Conservation (phyloP, 2,113 vertebrate genomes). For the Xiphophorus hellerii region DNA sequence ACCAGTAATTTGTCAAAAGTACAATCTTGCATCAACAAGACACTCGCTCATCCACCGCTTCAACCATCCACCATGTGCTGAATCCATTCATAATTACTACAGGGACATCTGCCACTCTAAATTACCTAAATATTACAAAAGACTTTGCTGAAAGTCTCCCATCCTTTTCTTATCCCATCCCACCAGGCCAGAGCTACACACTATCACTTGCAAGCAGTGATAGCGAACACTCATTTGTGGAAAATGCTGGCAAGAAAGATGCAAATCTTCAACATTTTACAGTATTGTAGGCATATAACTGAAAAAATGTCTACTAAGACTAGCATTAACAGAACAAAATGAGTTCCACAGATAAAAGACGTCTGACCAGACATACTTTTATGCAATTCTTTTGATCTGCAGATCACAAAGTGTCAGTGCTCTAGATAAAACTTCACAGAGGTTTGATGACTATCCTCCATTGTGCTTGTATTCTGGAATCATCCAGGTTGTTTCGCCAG, state of each 20-base stretch:
- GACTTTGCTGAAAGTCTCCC: constrained; percentile 58
- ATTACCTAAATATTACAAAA: constrained; percentile 52
- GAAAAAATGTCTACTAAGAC: not conserved
- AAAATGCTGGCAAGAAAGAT: constrained; percentile 11
- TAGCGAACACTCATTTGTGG: constrained; percentile 45
- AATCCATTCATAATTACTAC: constrained; percentile 43
- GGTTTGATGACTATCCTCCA: constrained; percentile 43
- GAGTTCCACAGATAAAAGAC: constrained; percentile 14
- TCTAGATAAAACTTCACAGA: constrained; percentile 36
- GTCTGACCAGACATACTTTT: constrained; percentile 9
- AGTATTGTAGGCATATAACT: not conserved
- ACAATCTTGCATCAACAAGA: constrained; percentile 21
- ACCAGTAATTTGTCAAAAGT: not conserved
- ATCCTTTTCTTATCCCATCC: constrained; percentile 2
- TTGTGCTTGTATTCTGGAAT: constrained; percentile 47
- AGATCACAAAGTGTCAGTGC: constrained; percentile 41
- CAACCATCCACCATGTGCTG: constrained; percentile 22
- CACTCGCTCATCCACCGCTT: constrained; percentile 21
- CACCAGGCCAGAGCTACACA: constrained; percentile 8
- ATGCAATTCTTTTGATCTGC: constrained; percentile 33
- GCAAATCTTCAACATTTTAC: not conserved
- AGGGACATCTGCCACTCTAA: constrained; percentile 54
- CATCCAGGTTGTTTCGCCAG: constrained; percentile 38
- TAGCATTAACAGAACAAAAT: constrained; percentile 17
- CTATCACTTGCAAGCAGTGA: constrained; percentile 48